These are phyloP conservation scores for Andrena trimmerana DNA, from an alignment of 2,888 invertebrate genomes.

Conservation along the genomic window DNA sequence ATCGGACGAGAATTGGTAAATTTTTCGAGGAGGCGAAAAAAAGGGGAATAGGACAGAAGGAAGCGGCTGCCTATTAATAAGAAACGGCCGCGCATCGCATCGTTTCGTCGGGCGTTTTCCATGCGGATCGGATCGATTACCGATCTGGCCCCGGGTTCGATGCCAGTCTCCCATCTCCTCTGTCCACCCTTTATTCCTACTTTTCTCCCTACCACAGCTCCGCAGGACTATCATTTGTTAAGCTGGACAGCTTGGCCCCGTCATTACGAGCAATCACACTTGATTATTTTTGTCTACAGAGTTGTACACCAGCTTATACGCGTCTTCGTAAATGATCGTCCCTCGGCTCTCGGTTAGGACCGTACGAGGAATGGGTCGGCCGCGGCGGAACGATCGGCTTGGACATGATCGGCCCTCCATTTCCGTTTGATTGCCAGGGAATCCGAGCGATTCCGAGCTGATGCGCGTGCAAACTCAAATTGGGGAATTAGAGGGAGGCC, in stretches of 20 bases:
- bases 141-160: conserved; percentile 70
- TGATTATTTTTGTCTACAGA: conserved; percentile 85
- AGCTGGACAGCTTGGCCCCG: conserved; percentile 84
- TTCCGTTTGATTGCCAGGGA: conserved; percentile 76
- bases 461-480: conserved; percentile 71
- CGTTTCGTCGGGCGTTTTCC: conserved; percentile 76
- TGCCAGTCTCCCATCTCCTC: conserved; percentile 29
- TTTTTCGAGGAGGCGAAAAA: conserved; percentile 1
- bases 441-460: conserved; percentile 58
- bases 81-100: conserved; percentile 76
- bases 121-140: conserved; percentile 81
- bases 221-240: conserved; percentile 83
- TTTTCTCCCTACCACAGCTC: conserved; percentile 47
- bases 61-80: conserved; percentile 82
- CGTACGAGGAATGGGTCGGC: conserved; percentile 43
- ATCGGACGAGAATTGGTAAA: neutral
- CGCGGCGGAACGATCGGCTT: neutral
- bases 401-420: conserved; percentile 63
- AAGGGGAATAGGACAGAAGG: conserved; percentile 32
- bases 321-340: conserved; percentile 64
- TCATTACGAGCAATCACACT: conserved; percentile 85
- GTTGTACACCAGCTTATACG: conserved; percentile 58
- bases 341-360: conserved; percentile 46
- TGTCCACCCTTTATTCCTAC: conserved; percentile 46
- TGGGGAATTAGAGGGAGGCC: conserved; percentile 70